These are phyloP conservation scores for Heterodera schachtii DNA, from an alignment of 1,140 invertebrate genomes.

Conservation along the genomic window DNA sequence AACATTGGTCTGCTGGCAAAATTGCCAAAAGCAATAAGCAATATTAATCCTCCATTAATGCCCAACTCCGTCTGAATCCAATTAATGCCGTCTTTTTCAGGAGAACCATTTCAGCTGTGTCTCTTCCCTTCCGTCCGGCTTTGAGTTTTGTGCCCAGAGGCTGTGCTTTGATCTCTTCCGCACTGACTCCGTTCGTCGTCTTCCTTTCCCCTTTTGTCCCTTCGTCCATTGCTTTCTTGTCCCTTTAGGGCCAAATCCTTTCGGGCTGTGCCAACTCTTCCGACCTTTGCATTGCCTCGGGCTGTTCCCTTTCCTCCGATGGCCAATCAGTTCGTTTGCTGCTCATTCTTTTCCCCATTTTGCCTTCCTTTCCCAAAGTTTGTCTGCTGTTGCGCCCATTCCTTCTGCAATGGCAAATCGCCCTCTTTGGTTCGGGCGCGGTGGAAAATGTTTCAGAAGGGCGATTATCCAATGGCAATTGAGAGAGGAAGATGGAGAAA, in stretches of 20 bases:
- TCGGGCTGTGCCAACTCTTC: not conserved
- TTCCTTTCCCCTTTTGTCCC: not conserved
- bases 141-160: not conserved
- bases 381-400: conserved; percentile 4
- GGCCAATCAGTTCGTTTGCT: not conserved
- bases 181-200: not conserved
- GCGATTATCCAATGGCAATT: not conserved
- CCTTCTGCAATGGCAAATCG: conserved; percentile 11
- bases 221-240: not conserved
- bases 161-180: conserved; percentile 3
- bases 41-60: not conserved
- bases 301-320: not conserved
- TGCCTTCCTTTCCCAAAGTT: not conserved
- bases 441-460: conserved; percentile 9
- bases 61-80: not conserved
- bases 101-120: not conserved
- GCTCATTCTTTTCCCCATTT: not conserved
- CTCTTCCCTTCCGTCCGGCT: not conserved
- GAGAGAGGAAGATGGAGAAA: conserved; percentile 2
- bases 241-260: not conserved
- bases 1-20: not conserved
- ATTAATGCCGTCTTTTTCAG: not conserved
- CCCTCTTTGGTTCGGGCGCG: not conserved
- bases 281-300: not conserved
- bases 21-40: not conserved